Conservation (phyloP, 1,140 invertebrate genomes). For the Wiebesia pumilae region DNA sequence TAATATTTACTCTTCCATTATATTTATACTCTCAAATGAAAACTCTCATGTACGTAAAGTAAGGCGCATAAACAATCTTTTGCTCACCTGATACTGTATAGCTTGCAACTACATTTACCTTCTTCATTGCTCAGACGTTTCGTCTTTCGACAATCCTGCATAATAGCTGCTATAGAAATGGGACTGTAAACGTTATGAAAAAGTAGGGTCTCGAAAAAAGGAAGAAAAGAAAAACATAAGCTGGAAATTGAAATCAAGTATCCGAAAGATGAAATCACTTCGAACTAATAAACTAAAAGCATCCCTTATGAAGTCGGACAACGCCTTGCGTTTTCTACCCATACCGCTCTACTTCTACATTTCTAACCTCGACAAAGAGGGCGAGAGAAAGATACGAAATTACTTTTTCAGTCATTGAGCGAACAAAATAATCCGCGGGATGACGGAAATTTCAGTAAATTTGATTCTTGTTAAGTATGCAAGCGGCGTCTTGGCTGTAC, state of each 20-base stretch:
- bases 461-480: constrained; percentile 26
- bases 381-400: constrained; percentile 55
- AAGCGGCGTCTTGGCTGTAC: background rate
- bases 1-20: background rate
- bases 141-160: too few species aligned
- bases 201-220: too few species aligned
- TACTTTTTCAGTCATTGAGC: constrained; percentile 52
- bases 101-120: background rate
- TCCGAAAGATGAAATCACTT: constrained; percentile 56
- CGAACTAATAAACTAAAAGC: constrained; percentile 64
- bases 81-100: background rate
- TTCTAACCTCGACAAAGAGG: background rate
- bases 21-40: background rate
- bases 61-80: background rate
- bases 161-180: too few species aligned
- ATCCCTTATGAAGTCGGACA: constrained; percentile 36
- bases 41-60: background rate
- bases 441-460: constrained; percentile 40
- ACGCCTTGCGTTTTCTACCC: background rate
- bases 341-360: background rate
- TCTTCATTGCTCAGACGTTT: background rate
- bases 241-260: constrained; percentile 39
- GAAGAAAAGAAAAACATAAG: background rate
- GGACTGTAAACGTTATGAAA: too few species aligned
- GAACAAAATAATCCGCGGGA: constrained; percentile 41